Conservation (phyloP, 2,113 vertebrate species). For the Chionis minor region DNA sequence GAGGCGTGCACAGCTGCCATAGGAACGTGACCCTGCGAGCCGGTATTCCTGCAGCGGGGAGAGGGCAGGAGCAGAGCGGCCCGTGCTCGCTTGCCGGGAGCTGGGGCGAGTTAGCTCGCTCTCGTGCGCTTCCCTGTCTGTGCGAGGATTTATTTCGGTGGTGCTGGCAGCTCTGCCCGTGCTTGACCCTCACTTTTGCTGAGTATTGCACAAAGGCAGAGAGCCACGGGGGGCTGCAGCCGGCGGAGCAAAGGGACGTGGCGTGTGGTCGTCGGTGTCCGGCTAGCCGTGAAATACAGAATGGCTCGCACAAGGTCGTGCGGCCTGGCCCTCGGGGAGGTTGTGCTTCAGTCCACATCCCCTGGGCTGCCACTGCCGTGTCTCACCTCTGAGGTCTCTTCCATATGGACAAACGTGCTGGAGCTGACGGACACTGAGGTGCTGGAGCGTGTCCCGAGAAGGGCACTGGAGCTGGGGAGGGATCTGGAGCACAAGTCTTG, state of each 20-base stretch:
- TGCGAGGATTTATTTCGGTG: rapidly evolving
- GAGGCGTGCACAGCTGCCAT: rapidly evolving
- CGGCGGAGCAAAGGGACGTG: rapidly evolving
- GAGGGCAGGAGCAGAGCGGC: rapidly evolving
- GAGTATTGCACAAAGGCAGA: rapidly evolving
- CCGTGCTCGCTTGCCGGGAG: background rate
- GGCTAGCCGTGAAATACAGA: background rate
- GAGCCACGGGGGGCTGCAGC: background rate
- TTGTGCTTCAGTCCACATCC: rapidly evolving
- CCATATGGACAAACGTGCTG: rapidly evolving
- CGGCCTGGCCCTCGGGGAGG: rapidly evolving
- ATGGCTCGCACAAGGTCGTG: rapidly evolving
- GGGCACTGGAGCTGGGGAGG: no score
- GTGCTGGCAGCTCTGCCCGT: background rate
- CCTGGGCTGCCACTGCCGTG: background rate
- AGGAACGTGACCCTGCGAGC: background rate
- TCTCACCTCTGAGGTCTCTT: background rate
- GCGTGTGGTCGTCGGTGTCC: rapidly evolving
- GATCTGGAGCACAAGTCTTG: no score
- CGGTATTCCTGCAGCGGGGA: background rate
- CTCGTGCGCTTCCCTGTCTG: rapidly evolving
- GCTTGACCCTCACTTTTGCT: background rate
- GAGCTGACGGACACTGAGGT: background rate
- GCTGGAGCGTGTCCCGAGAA: no score
- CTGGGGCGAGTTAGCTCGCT: rapidly evolving